phyloP scores from a whole-genome alignment of 2,113 vertebrate genomes.

The Thymallus thymallus region DNA sequence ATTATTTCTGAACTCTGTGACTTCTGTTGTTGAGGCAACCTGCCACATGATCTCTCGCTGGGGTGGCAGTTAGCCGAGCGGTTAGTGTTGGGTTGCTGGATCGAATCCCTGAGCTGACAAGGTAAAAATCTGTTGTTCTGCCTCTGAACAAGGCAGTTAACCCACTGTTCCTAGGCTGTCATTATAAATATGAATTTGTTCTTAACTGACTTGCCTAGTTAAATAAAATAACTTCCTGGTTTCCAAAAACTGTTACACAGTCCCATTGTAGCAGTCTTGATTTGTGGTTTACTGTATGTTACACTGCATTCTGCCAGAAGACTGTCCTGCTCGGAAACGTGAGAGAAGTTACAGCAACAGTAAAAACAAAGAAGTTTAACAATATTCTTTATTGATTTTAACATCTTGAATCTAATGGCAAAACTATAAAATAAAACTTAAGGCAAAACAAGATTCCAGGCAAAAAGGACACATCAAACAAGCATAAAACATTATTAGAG shows the following conservation, averaged over 20 bases:
- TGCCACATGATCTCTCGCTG: too few species aligned
- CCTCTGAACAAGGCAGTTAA: too few species aligned
- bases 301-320: slow-evolving; percentile 47
- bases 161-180: too few species aligned
- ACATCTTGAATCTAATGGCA: slow-evolving; percentile 65
- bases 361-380: slow-evolving; percentile 43
- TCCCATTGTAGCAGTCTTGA: not conserved
- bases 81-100: too few species aligned
- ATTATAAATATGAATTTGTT: too few species aligned
- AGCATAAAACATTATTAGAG: slow-evolving; percentile 45
- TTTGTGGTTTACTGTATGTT: slow-evolving; percentile 45
- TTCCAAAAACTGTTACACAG: not conserved
- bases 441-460: slow-evolving; percentile 31
- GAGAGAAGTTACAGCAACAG: not conserved
- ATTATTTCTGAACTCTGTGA: not conserved
- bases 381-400: slow-evolving; percentile 73
- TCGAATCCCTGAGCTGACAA: too few species aligned
- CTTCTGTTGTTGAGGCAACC: not conserved
- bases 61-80: too few species aligned
- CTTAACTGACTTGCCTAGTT: too few species aligned
- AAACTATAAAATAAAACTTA: slow-evolving; percentile 52
- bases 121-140: too few species aligned
- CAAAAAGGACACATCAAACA: slow-evolving; percentile 21
- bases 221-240: too few species aligned
- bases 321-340: slow-evolving; percentile 6